Conservation (phyloP, 2,797 vertebrate species). For the Mycteria americana region DNA sequence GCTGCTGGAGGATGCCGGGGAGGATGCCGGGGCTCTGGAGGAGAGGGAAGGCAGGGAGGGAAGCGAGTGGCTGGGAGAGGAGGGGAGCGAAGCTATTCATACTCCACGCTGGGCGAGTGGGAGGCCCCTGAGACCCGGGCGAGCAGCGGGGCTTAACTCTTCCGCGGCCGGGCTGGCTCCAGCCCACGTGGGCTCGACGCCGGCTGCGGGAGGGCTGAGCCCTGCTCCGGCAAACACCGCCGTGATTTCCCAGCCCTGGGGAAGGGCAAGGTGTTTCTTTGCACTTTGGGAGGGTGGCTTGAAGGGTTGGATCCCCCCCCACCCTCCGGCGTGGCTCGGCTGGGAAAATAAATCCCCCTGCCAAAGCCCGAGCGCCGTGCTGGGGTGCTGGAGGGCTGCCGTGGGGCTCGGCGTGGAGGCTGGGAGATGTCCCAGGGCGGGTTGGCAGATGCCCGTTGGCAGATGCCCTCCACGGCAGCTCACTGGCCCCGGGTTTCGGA, state of each 20-base stretch:
- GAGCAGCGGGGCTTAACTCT: slow-evolving; percentile 66
- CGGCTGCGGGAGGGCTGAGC: neutral
- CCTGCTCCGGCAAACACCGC: neutral
- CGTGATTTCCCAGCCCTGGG: neutral
- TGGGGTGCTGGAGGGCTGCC: neutral
- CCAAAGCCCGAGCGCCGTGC: neutral
- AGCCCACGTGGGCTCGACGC: neutral
- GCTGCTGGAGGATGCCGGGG: neutral
- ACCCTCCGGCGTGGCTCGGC: neutral
- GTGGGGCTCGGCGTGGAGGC: neutral
- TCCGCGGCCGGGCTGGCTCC: neutral
- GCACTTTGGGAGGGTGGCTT: neutral
- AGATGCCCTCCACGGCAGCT: accelerated
- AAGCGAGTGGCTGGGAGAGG: slow-evolving; percentile 29
- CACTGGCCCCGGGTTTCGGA: no score
- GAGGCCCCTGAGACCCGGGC: slow-evolving; percentile 59
- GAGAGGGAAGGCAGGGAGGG: neutral
- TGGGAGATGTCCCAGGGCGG: neutral
- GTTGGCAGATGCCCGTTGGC: neutral
- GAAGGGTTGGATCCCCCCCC: neutral
- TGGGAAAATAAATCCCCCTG: neutral
- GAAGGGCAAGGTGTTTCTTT: neutral
- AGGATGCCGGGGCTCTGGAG: neutral
- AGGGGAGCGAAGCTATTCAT: slow-evolving; percentile 75
- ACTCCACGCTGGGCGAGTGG: slow-evolving; percentile 59